Conservation (phyloP, 2,797 vertebrate genomes). For the Allobates femoralis region DNA sequence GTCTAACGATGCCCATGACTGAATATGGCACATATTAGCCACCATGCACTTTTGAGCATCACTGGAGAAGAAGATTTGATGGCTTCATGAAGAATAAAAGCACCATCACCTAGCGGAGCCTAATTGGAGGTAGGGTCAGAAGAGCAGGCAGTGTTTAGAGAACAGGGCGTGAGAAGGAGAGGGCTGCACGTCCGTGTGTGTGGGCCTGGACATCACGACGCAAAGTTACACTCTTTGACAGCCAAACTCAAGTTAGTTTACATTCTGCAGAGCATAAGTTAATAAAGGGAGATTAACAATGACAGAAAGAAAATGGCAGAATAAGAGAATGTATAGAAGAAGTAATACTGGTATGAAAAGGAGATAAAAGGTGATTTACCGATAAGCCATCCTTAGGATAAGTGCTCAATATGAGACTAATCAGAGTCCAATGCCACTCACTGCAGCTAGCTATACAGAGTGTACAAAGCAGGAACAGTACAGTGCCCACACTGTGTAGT, state of each 20-base stretch:
- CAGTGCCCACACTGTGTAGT: too few relatives aligned
- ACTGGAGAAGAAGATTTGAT: constrained; percentile 18
- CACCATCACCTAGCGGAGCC: constrained; percentile 42
- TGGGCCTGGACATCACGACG: constrained; percentile 30
- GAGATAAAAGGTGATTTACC: too few relatives aligned
- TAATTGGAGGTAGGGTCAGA: constrained; percentile 58
- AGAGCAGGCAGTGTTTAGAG: constrained; percentile 52
- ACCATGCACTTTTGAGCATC: background rate
- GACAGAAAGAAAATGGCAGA: background rate
- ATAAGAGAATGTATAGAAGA: background rate
- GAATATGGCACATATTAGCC: background rate
- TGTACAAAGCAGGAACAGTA: too few relatives aligned
- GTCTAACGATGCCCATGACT: background rate
- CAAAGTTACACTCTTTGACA: constrained; percentile 29
- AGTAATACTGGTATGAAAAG: too few relatives aligned
- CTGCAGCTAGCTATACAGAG: too few relatives aligned
- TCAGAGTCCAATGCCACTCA: too few relatives aligned
- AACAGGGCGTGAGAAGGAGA: constrained; percentile 55
- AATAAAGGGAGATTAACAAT: background rate
- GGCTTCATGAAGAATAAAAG: constrained; percentile 2
- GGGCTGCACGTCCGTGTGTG: constrained; percentile 28
- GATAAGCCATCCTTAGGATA: too few relatives aligned
- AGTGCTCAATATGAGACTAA: too few relatives aligned
- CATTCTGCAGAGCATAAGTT: background rate
- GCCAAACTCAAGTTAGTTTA: background rate